Evolutionary conservation across 2,888 invertebrate genomes (phyloP), one percentile per base, ranked within the genome.

Genomic region (Trilocha varians): DNA sequence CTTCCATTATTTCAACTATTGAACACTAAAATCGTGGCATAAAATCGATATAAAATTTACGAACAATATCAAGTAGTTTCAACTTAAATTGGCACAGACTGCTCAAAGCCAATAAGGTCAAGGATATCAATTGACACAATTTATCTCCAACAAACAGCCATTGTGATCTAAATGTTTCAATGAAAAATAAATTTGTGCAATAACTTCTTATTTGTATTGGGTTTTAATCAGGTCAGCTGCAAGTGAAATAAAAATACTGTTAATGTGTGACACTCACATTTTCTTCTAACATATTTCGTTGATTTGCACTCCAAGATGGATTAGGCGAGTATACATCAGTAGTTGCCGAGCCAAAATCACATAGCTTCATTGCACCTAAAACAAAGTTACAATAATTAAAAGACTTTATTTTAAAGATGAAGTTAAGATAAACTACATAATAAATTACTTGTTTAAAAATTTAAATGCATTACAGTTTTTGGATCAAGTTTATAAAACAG

Each of bases 311-410:
- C 99, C 99, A 99, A 36, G 92, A 91, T 16, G 92, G 88, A 73
- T 97, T 95, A 8, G 98, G 98, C 39, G 89, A 72, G 70, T 91
- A 93, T 39, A 90, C 85, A 65, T 95, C 93, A 11, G 91, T 92
- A 11, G 97, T 97, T 2, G 97, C 93, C 50, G 98, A 98, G 16
- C 99, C 99, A 85, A 99, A 99, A 87, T 99, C 99, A 86, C 99
- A 99, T 49, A 99, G 86, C 77, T 98, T 99, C 38, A 99, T 90
- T 61, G 87, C 77, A 74, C 87, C 87, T 87, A 53, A 42, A 64
- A 65, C 52, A 41, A 50, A 34, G 16, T 17, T 32, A 33, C 42
- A 5, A 15, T 3, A 41, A 50, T 43, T 37, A 39, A n/a, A n/a
- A n/a, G n/a, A n/a, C n/a, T n/a, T n/a, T n/a, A n/a, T n/a, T n/a